A percentile compares a stretch with the other conserved stretches of the same genome.
These are phyloP conservation scores for Homalodisca vitripennis DNA, from an alignment of 1,140 invertebrate genomes.

Conservation along the genomic window DNA sequence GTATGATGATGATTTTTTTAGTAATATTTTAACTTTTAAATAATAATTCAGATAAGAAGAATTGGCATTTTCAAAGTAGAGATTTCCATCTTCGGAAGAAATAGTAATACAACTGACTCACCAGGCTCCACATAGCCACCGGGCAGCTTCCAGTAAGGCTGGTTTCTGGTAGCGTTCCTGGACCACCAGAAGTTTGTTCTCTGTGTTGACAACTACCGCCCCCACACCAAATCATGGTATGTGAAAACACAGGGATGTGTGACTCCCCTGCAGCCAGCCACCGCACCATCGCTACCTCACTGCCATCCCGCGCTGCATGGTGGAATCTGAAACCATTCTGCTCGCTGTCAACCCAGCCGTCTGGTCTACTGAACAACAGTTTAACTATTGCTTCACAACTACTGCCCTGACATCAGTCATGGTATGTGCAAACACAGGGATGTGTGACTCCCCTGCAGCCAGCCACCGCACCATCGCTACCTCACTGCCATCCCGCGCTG, in stretches of 20 bases:
- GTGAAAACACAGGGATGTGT: slow-evolving; percentile 77
- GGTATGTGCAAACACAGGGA: slow-evolving; percentile 83
- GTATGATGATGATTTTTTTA: no score
- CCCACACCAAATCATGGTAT: slow-evolving; percentile 88
- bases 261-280: slow-evolving; percentile 65
- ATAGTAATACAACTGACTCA: no score
- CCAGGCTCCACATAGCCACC: slow-evolving; percentile 87
- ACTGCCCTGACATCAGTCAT: slow-evolving; percentile 85
- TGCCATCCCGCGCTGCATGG: slow-evolving; percentile 66
- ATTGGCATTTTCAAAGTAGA: no score
- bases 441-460: slow-evolving; percentile 56
- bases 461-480: slow-evolving; percentile 83
- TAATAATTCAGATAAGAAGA: no score
- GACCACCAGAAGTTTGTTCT: slow-evolving; percentile 70
- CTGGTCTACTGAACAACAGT: no score
- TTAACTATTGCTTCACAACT: no score
- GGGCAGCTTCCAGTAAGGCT: slow-evolving; percentile 81
- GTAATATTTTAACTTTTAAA: no score
- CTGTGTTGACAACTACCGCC: slow-evolving; percentile 76
- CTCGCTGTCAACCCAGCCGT: no score
- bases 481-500: slow-evolving; percentile 58
- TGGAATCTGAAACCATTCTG: slow-evolving; percentile 84
- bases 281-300: slow-evolving; percentile 76
- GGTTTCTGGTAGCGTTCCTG: slow-evolving; percentile 66
- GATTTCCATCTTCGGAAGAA: no score